Base-by-base conservation (phyloP, 2,113 vertebrate species). In the Nothobranchius kuhntae region DNA sequence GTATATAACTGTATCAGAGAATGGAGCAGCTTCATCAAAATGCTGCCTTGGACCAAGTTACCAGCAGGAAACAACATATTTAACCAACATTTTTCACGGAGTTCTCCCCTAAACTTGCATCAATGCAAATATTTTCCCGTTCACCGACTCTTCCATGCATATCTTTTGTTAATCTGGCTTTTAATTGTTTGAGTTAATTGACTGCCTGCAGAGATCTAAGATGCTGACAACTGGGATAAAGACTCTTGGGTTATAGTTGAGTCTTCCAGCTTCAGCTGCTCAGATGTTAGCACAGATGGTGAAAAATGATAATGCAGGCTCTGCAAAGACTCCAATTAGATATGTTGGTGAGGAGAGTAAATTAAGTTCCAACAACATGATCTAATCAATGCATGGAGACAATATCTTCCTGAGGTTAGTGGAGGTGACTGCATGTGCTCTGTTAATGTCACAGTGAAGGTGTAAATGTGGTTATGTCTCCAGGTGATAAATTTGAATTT, bases 211-310 rank as follows among this genome's bases (percentile, higher is more conserved):
- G 59, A 78, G 75, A 85, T 83, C 79, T 64, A 71, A 57, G 61
- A 66, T 30, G 30, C 30, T 30, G 30, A 30, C 54, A 55, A 72
- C 63, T 30, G 58, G 62, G 66, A 53, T 7, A 38, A 70, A 77
- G 61, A 53, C 84, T 74, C 78, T 59, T 2, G 68, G 73, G 82
- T 73, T 57, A 38, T 53, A 30, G 52, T 81, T 84, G 65, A 78
- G 36, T 88, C 72, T 59, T 52, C 58, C 69, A 60, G 70, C 53
- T 38, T 85, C 64, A 44, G 62, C 68, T 52, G 45, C 65, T 76
- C 9, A 52, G 54, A 86, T 63, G 52, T 70, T 38, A 15, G 70
- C 66, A 64, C 70, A 72, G 5, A 35, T 9, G 14, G 48, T 55
- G 48, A 60, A 62, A 30, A 60, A 64, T 56, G 59, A 54, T 68